Conservation (phyloP, 2,888 invertebrate genomes). For the Tetranychus truncatus region DNA sequence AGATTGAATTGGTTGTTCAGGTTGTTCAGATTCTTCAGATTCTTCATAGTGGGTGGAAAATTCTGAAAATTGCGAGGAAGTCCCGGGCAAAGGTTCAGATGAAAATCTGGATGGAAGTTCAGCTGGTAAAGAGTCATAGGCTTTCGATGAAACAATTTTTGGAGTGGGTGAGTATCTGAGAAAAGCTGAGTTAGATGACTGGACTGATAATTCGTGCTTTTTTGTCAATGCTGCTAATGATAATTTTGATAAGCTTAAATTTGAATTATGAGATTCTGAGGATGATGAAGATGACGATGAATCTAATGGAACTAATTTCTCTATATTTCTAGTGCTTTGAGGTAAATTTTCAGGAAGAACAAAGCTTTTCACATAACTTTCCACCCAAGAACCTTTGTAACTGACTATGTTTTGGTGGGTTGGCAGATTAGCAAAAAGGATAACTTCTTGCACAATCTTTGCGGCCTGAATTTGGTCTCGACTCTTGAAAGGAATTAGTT, state of each 20-base stretch:
- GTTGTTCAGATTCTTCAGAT: background rate
- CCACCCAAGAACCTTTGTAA: slow-evolving; percentile 66
- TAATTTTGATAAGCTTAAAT: too few species aligned
- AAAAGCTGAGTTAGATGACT: too few species aligned
- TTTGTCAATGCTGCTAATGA: too few species aligned
- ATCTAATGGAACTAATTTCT: background rate
- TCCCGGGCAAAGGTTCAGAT: too few species aligned
- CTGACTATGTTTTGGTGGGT: slow-evolving; percentile 62
- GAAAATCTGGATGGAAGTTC: too few species aligned
- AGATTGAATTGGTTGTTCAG: background rate
- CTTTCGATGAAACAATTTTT: too few species aligned
- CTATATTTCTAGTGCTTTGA: too few species aligned
- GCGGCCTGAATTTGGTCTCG: slow-evolving; percentile 29
- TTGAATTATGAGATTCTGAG: background rate
- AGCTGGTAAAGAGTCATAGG: too few species aligned
- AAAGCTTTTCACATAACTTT: slow-evolving; percentile 30
- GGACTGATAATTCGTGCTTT: too few species aligned
- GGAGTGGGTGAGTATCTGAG: too few species aligned
- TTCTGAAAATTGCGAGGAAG: too few species aligned
- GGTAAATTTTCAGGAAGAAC: background rate
- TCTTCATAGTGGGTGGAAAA: too few species aligned
- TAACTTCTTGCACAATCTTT: slow-evolving; percentile 48
- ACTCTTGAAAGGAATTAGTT: slow-evolving; percentile 42
- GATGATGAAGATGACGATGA: background rate
- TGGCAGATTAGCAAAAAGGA: slow-evolving; percentile 50